Conservation (phyloP, 2,888 invertebrate species). For the Trissonchulus sp. region DNA sequence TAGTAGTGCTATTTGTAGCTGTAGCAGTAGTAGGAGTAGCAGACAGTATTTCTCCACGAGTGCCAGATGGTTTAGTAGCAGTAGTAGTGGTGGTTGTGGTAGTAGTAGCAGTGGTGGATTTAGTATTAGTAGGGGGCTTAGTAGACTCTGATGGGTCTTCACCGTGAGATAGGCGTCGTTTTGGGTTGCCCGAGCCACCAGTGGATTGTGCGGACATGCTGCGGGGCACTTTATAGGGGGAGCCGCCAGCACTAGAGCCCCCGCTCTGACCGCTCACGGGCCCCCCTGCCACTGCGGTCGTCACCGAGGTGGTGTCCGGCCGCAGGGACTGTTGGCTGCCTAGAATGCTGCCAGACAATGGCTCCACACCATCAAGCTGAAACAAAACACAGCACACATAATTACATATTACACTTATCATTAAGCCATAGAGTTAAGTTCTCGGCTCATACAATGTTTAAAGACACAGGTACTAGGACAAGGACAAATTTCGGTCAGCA, state of each 20-base stretch:
- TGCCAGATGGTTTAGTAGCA: neutral
- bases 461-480: no score
- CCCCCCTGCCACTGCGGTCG: neutral
- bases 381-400: neutral
- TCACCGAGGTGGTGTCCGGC: neutral
- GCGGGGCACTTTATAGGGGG: slow-evolving; percentile 30
- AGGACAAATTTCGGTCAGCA: no score
- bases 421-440: neutral
- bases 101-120: neutral
- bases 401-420: neutral
- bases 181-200: neutral
- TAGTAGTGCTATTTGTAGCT: slow-evolving; percentile 3
- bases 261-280: neutral
- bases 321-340: slow-evolving; percentile 1
- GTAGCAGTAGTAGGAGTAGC: slow-evolving; percentile 11
- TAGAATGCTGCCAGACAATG: neutral
- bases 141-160: neutral
- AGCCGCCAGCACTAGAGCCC: neutral
- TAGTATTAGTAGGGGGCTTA: neutral
- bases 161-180: slow-evolving; percentile 17
- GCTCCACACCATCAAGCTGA: neutral
- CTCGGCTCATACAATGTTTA: no score
- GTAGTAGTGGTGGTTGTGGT: neutral
- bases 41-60: neutral
- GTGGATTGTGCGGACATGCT: slow-evolving; percentile 18